These are phyloP conservation scores for Pteronotus mesoamericanus DNA, from an alignment of 2,797 vertebrate species.

Conservation along the genomic window DNA sequence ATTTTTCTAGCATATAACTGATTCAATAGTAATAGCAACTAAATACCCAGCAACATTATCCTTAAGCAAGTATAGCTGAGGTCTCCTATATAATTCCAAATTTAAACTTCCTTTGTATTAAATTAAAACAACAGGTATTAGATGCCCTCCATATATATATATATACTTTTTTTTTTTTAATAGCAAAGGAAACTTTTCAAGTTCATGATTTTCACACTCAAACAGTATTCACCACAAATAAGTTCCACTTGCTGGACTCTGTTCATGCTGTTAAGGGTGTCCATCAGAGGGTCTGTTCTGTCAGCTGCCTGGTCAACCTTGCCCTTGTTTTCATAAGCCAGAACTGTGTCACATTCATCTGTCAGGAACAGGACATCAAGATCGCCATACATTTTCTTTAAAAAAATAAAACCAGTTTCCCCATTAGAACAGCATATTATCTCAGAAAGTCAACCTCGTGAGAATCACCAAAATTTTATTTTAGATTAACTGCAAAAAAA, in stretches of 20 bases:
- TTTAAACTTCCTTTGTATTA: background rate
- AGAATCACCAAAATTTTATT: constrained; percentile 9
- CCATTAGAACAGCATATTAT: constrained; percentile 9
- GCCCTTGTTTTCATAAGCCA: constrained; percentile 94
- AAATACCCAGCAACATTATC: background rate
- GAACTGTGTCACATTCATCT: constrained; percentile 93
- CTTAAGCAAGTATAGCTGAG: background rate
- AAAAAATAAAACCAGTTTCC: constrained; percentile 48
- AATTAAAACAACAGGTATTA: background rate
- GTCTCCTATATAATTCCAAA: background rate
- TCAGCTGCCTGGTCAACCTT: constrained; percentile 85
- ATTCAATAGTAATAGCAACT: background rate
- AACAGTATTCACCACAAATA: constrained; percentile 89
- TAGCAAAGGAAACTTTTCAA: background rate
- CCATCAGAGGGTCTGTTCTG: constrained; percentile 89
- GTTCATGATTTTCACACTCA: background rate
- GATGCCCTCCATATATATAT: background rate
- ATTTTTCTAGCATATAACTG: background rate
- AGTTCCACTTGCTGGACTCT: constrained; percentile 95
- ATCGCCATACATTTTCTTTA: constrained; percentile 88
- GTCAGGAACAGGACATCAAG: constrained; percentile 91
- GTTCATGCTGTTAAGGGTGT: constrained; percentile 89
- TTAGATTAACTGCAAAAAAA: constrained; percentile 20
- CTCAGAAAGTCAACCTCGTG: background rate
- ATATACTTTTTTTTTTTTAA: too few species aligned